Conservation (phyloP, 2,888 invertebrate species). For the Caprella mutica region DNA sequence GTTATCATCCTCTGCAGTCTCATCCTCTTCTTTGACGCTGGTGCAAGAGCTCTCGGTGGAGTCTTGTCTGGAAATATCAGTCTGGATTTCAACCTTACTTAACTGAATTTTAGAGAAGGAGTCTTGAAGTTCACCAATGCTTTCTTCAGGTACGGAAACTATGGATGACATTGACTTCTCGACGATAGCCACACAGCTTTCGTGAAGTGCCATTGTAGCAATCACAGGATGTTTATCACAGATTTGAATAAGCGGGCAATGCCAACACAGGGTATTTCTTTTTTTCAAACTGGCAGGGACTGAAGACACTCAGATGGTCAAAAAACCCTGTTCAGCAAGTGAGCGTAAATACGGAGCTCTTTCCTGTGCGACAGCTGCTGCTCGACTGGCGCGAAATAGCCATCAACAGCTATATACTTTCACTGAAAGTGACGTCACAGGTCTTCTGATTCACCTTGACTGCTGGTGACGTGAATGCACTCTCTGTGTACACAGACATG, state of each 20-base stretch:
- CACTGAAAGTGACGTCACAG: slow-evolving; percentile 26
- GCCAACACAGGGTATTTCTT: not conserved
- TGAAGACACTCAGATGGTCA: slow-evolving; percentile 25
- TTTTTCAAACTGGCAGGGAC: slow-evolving; percentile 17
- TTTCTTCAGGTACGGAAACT: slow-evolving; percentile 2
- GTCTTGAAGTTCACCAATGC: slow-evolving; percentile 3
- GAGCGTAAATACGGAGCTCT: slow-evolving; percentile 20
- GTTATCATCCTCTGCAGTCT: slow-evolving; percentile 11
- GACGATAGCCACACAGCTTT: not conserved
- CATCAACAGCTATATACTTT: slow-evolving; percentile 33
- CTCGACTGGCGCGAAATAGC: too few relatives aligned
- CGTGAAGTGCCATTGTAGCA: slow-evolving; percentile 4
- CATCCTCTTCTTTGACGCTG: slow-evolving; percentile 12
- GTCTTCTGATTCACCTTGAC: not conserved
- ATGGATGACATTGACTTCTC: not conserved
- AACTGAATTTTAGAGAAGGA: not conserved
- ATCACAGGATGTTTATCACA: slow-evolving; percentile 8
- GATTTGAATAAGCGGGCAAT: not conserved
- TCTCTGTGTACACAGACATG: too few relatives aligned
- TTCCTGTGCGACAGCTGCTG: slow-evolving; percentile 9
- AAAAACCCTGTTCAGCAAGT: slow-evolving; percentile 22
- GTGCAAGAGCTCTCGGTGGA: slow-evolving; percentile 20
- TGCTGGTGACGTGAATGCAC: too few relatives aligned
- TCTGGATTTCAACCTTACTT: slow-evolving; percentile 8
- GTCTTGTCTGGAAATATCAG: slow-evolving; percentile 13